Percentiles rank a stretch among this genome's conserved stretches.
Evolutionary conservation across 2,888 invertebrate species (phyloP).

Genomic region (Furcula furcula): DNA sequence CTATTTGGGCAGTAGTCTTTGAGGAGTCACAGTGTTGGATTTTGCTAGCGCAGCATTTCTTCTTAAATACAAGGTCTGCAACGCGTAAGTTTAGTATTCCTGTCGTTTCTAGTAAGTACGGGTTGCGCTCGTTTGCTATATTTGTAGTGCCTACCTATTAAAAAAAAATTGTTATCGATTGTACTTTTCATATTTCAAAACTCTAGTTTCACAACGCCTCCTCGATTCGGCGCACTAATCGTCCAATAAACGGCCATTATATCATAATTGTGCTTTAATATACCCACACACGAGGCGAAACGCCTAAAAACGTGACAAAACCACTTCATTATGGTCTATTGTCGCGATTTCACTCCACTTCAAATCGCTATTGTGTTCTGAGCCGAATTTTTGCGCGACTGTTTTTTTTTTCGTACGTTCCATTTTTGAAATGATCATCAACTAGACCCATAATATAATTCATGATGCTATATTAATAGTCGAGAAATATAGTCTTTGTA

Average conservation of each 20-base stretch:
- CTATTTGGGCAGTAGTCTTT: too few relatives aligned
- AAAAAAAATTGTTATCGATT: constrained; percentile 9
- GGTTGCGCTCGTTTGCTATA: too few relatives aligned
- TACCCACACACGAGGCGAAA: constrained; percentile 59
- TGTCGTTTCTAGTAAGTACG: too few relatives aligned
- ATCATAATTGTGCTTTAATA: constrained; percentile 74
- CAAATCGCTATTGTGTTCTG: constrained; percentile 48
- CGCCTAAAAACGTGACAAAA: constrained; percentile 63
- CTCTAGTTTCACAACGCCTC: constrained; percentile 43
- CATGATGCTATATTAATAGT: too few relatives aligned
- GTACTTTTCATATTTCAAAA: constrained; percentile 37
- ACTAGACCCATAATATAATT: too few relatives aligned
- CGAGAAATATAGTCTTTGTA: too few relatives aligned
- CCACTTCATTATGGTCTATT: constrained; percentile 55
- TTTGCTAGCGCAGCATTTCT: too few relatives aligned
- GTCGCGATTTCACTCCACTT: constrained; percentile 65
- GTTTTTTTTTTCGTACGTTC: constrained; percentile 24
- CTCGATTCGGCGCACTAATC: constrained; percentile 53
- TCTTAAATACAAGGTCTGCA: too few relatives aligned
- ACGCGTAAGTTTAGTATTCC: too few relatives aligned
- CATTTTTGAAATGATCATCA: constrained; percentile 24
- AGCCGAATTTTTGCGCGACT: constrained; percentile 28
- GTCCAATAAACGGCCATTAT: constrained; percentile 70
- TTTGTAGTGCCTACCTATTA: too few relatives aligned
- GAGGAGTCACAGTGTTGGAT: too few relatives aligned